These are phyloP conservation scores for Petrophora chlorosata DNA, from an alignment of 2,888 invertebrate genomes.

Conservation along the genomic window DNA sequence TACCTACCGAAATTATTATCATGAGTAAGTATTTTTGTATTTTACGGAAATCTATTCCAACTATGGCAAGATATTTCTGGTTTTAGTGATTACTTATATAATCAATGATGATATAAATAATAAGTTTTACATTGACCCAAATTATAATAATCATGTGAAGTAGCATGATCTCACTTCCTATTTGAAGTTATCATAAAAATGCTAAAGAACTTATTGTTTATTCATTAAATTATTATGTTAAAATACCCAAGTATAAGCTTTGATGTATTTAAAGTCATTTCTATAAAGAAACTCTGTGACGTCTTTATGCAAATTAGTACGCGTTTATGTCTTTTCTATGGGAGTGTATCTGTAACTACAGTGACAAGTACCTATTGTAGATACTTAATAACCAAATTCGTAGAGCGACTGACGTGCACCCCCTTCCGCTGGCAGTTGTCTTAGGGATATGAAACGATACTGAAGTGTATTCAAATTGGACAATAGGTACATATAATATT, in stretches of 20 bases:
- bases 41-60: slow-evolving; percentile 6
- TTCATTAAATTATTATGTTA: not conserved
- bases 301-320: not conserved
- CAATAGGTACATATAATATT: too few relatives aligned
- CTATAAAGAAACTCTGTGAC: not conserved
- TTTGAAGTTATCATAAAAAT: slow-evolving; percentile 26
- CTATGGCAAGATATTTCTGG: not conserved
- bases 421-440: too few relatives aligned
- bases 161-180: slow-evolving; percentile 53
- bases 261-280: not conserved
- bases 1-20: not conserved
- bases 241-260: too few relatives aligned
- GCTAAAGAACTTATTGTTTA: not conserved
- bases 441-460: too few relatives aligned
- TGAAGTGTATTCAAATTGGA: too few relatives aligned
- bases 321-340: slow-evolving; percentile 33
- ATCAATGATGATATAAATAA: slow-evolving; percentile 24
- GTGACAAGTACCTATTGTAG: too few relatives aligned
- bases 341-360: too few relatives aligned
- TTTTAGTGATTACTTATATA: not conserved
- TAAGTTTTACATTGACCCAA: slow-evolving; percentile 54
- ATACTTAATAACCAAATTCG: too few relatives aligned
- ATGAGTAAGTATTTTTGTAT: not conserved
- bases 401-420: too few relatives aligned
- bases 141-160: slow-evolving; percentile 44